Conservation (phyloP, 1,140 invertebrate species). For the Atta colombica region DNA sequence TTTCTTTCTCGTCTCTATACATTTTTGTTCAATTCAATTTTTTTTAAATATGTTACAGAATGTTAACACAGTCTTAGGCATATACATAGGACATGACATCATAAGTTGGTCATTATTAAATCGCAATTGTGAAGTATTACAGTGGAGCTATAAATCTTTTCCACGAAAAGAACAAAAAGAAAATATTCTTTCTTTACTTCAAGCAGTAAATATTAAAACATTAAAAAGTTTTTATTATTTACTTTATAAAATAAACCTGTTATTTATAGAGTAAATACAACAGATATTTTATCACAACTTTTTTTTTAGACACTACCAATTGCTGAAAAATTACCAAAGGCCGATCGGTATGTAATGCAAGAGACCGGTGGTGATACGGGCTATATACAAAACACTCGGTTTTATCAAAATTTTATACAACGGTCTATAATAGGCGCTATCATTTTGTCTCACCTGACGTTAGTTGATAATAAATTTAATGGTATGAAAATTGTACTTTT, state of each 20-base stretch:
- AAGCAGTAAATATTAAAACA: conserved; percentile 38
- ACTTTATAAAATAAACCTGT: neutral
- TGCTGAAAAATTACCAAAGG: conserved; percentile 20
- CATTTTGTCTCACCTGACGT: conserved; percentile 9
- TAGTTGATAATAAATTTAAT: conserved; percentile 17
- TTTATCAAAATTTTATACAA: neutral
- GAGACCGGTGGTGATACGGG: neutral
- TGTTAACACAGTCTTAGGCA: conserved; percentile 29
- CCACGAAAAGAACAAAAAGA: neutral
- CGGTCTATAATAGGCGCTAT: neutral
- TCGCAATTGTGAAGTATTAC: conserved; percentile 34
- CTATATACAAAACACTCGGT: neutral
- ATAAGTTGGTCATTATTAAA: conserved; percentile 58
- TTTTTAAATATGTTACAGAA: conserved; percentile 6
- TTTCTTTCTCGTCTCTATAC: neutral
- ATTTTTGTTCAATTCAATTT: neutral
- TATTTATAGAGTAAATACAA: neutral
- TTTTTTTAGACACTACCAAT: conserved; percentile 43
- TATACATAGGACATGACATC: conserved; percentile 36
- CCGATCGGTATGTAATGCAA: conserved; percentile 52
- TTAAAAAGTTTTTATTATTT: neutral
- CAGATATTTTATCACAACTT: neutral
- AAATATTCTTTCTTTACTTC: conserved; percentile 16
- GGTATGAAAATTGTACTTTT: conserved; percentile 15
- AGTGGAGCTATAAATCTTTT: conserved; percentile 30